phyloP scores from a whole-genome alignment of 2,797 vertebrate species.

The Hybognathus amarus region DNA sequence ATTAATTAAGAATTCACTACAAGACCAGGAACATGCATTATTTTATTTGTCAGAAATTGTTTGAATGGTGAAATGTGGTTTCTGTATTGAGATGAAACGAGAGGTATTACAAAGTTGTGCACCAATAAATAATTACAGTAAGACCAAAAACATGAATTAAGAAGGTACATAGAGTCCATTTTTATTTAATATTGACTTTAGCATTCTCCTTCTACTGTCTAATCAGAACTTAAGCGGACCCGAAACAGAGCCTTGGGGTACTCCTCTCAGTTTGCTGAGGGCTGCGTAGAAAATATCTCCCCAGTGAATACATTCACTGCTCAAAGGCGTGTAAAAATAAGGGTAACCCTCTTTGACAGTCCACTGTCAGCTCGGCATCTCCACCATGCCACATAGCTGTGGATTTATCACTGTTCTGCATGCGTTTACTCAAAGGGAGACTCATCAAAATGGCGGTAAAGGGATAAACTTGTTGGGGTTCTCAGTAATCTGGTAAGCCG shows the following conservation, averaged over 20 bases:
- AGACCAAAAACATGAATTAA: background rate
- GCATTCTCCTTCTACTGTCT: background rate
- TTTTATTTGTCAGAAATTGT: background rate
- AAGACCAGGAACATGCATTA: background rate
- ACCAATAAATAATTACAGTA: background rate
- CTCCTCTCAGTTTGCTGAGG: background rate
- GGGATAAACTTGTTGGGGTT: slow-evolving; percentile 67
- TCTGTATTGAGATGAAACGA: background rate
- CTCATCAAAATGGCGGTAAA: slow-evolving; percentile 60
- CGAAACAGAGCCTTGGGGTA: slow-evolving; percentile 28
- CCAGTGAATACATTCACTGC: background rate
- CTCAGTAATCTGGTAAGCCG: slow-evolving; percentile 73
- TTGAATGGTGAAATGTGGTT: background rate
- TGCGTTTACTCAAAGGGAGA: slow-evolving; percentile 53
- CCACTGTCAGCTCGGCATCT: slow-evolving; percentile 2
- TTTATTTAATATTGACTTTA: background rate
- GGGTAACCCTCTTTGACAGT: slow-evolving; percentile 16
- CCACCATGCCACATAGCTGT: slow-evolving; percentile 11
- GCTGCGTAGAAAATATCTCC: background rate
- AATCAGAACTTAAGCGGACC: background rate
- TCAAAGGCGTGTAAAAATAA: background rate
- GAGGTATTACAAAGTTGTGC: background rate
- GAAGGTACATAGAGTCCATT: background rate
- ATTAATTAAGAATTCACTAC: background rate
- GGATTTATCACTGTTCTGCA: slow-evolving; percentile 16